A percentile compares a stretch with the other conserved stretches of the same genome.
Evolutionary conservation across 1,140 invertebrate genomes (phyloP).

Genomic region (Anagrus nilaparvatae): DNA sequence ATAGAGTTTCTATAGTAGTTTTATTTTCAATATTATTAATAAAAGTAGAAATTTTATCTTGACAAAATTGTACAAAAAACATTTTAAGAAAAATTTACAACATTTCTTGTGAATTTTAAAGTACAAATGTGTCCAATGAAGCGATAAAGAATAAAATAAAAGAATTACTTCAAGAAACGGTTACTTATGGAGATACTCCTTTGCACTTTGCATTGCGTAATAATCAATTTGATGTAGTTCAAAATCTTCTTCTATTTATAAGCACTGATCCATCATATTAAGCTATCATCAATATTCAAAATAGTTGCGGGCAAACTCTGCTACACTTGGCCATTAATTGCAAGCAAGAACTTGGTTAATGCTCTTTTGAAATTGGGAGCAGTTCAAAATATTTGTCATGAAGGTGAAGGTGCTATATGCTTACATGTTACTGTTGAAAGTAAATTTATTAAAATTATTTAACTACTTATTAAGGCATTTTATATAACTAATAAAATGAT

Average conservation of each 20-base stretch:
- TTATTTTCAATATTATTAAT: too few species aligned
- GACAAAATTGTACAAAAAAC: constrained; percentile 23
- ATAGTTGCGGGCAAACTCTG: too few species aligned
- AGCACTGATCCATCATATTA: constrained; percentile 19
- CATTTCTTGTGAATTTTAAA: constrained; percentile 14
- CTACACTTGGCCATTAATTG: too few species aligned
- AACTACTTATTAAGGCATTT: neutral
- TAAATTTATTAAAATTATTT: constrained; percentile 18
- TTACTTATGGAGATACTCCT: constrained; percentile 29
- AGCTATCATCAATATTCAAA: too few species aligned
- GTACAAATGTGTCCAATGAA: constrained; percentile 1
- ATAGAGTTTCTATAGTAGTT: too few species aligned
- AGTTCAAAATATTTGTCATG: constrained; percentile 41
- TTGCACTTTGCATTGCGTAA: constrained; percentile 31
- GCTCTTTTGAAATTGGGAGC: constrained; percentile 37
- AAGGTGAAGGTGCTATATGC: constrained; percentile 39
- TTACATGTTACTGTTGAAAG: constrained; percentile 43
- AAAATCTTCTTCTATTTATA: constrained; percentile 26
- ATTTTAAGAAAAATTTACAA: constrained; percentile 19
- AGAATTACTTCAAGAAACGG: constrained; percentile 23
- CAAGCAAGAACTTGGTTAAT: constrained; percentile 32
- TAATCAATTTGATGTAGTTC: constrained; percentile 23
- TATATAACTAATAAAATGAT: neutral
- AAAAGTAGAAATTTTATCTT: too few species aligned
- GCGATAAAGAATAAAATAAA: constrained; percentile 17